phyloP scores from a whole-genome alignment of 2,797 vertebrate genomes.

The Enteromius viviparus region DNA sequence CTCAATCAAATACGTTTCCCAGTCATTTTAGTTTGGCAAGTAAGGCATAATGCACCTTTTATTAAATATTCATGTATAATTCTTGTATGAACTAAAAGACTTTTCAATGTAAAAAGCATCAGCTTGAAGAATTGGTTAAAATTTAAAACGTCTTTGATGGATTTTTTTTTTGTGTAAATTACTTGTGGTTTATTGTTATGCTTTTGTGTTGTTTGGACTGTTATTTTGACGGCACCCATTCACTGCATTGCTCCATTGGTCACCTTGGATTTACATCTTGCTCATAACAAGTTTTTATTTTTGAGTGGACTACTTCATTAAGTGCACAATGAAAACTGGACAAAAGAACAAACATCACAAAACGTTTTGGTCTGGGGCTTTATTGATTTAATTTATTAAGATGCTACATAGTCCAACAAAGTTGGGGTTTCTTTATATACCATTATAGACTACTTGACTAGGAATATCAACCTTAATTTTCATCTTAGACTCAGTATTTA shows the following conservation, averaged over 20 bases:
- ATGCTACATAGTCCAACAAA: slow-evolving; percentile 97
- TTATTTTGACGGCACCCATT: background rate
- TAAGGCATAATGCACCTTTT: no score
- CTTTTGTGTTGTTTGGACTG: background rate
- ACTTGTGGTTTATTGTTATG: background rate
- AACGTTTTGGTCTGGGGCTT: slow-evolving; percentile 80
- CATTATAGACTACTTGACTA: slow-evolving; percentile 87
- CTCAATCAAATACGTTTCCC: no score
- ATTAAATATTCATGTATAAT: no score
- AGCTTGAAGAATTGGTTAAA: background rate
- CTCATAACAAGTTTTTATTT: background rate
- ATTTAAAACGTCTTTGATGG: no score
- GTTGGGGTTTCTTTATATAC: slow-evolving; percentile 84
- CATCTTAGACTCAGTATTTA: slow-evolving; percentile 79
- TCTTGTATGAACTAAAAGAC: no score
- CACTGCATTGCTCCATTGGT: background rate
- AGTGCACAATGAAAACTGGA: background rate
- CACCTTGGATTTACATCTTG: background rate
- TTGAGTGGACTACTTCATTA: background rate
- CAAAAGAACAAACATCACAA: slow-evolving; percentile 64
- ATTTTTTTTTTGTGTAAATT: background rate
- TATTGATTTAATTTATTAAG: slow-evolving; percentile 94
- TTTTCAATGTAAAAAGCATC: background rate
- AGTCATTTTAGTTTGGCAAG: no score
- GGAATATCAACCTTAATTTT: slow-evolving; percentile 75